Percentiles rank a stretch among this genome's conserved stretches.
Evolutionary conservation across 2,113 vertebrate genomes (phyloP).

Genomic region (Polyodon spathula): DNA sequence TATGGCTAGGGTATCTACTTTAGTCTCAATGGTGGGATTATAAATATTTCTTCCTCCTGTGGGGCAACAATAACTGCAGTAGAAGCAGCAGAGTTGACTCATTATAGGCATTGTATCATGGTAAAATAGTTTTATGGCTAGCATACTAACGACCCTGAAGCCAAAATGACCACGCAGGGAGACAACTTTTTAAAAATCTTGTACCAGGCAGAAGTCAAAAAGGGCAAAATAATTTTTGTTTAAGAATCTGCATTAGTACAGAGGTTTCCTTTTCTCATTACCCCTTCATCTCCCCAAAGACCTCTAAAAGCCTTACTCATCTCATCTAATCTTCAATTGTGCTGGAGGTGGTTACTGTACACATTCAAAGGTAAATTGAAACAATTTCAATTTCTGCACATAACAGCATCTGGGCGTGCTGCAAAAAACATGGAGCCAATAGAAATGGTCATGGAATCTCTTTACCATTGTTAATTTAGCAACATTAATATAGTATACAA

Average conservation of each 20-base stretch:
- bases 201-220: slow-evolving; percentile 12
- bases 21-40: too few relatives aligned
- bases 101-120: slow-evolving; percentile 1
- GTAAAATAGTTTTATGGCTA: not conserved
- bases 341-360: slow-evolving; percentile 1
- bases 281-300: slow-evolving; percentile 12
- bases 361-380: slow-evolving; percentile 2
- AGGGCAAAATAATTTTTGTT: slow-evolving; percentile 22
- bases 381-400: slow-evolving; percentile 3
- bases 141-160: slow-evolving; percentile 4
- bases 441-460: slow-evolving; percentile 31
- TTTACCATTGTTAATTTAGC: slow-evolving; percentile 44
- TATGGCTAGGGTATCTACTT: too few relatives aligned
- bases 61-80: slow-evolving; percentile 1
- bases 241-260: slow-evolving; percentile 25
- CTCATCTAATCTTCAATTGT: not conserved
- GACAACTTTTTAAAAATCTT: slow-evolving; percentile 11
- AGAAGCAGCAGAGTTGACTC: not conserved
- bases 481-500: slow-evolving; percentile 50
- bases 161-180: not conserved
- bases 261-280: slow-evolving; percentile 23
- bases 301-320: slow-evolving; percentile 11
- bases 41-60: not conserved
- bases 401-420: slow-evolving; percentile 14
- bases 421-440: slow-evolving; percentile 30